A percentile compares a stretch with the other conserved stretches of the same genome.
phyloP scores from a whole-genome alignment of 1,140 invertebrate species.

The Bacillus rossius region DNA sequence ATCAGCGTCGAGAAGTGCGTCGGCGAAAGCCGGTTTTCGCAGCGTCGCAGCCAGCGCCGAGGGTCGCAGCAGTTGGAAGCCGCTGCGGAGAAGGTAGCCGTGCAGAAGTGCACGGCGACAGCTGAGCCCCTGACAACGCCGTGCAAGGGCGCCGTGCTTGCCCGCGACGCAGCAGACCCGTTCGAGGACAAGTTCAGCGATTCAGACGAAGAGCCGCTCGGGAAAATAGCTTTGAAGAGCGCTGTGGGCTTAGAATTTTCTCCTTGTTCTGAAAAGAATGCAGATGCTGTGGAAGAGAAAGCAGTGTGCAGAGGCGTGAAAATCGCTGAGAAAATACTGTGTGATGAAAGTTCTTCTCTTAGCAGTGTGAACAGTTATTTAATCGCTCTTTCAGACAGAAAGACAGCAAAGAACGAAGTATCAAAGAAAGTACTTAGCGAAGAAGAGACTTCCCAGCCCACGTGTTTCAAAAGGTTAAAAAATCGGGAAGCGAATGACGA shows the following conservation, averaged over 20 bases:
- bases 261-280: too few species aligned
- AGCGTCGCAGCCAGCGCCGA: not conserved
- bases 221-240: constrained; percentile 39
- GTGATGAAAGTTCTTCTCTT: too few species aligned
- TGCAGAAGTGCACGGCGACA: too few species aligned
- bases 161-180: not conserved
- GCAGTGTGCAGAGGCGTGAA: too few species aligned
- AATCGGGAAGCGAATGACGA: too few species aligned
- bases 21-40: constrained; percentile 5
- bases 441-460: not conserved
- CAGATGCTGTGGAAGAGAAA: too few species aligned
- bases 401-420: not conserved
- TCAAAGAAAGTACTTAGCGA: not conserved
- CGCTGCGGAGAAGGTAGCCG: too few species aligned
- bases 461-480: too few species aligned
- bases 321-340: too few species aligned
- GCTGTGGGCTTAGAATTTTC: not conserved
- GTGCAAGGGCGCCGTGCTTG: not conserved
- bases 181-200: constrained; percentile 44
- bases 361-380: too few species aligned
- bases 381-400: too few species aligned
- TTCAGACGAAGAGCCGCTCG: constrained; percentile 52
- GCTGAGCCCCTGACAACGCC: too few species aligned
- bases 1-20: constrained; percentile 9
- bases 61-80: not conserved